phyloP scores from a whole-genome alignment of 2,797 vertebrate genomes.

The Aviceda leuphotes region DNA sequence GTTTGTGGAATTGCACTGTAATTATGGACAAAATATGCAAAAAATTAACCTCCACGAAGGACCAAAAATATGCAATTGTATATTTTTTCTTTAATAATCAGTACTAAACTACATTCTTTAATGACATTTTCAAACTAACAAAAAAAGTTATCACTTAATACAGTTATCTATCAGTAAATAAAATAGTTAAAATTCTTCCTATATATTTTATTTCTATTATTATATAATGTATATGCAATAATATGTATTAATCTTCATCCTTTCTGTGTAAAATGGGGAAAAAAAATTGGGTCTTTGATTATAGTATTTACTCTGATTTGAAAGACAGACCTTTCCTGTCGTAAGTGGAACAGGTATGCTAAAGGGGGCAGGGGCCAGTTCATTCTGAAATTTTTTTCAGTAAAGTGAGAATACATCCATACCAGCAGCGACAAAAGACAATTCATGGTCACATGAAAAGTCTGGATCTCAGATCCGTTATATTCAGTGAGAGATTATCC shows the following conservation, averaged over 20 bases:
- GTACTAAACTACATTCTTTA: background rate
- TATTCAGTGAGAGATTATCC: background rate
- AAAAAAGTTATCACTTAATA: background rate
- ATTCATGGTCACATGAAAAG: background rate
- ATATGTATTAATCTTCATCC: background rate
- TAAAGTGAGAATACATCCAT: background rate
- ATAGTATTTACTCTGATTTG: background rate
- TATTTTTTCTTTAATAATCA: background rate
- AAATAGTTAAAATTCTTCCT: background rate
- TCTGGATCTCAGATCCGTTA: background rate
- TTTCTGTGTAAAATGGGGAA: background rate
- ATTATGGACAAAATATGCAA: background rate
- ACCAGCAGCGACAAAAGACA: background rate
- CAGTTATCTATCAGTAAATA: background rate
- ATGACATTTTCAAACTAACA: background rate
- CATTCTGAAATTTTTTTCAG: background rate
- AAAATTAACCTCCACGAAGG: background rate
- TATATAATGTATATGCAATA: background rate
- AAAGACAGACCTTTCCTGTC: background rate
- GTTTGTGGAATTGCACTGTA: slow-evolving; percentile 20
- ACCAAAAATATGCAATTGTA: background rate
- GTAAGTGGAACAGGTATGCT: background rate
- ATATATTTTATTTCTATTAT: background rate
- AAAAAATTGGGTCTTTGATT: background rate
- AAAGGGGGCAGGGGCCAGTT: background rate